Conservation (phyloP, 2,113 vertebrate species). For the Lagopus muta region DNA sequence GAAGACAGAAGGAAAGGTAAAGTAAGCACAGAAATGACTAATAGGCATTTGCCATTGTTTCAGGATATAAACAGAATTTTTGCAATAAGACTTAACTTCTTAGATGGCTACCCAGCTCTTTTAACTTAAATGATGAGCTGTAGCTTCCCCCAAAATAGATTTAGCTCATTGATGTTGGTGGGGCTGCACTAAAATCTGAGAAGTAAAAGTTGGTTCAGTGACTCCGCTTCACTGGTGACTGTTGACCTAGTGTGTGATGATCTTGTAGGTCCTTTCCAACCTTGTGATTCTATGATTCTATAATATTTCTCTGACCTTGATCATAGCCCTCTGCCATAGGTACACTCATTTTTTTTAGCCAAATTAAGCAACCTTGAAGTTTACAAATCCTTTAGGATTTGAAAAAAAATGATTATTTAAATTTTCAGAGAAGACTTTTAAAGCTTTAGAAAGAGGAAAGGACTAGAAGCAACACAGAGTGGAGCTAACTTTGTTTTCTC, state of each 20-base stretch:
- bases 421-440: not conserved
- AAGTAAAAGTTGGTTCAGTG: not conserved
- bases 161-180: not conserved
- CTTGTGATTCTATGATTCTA: no score
- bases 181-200: not conserved
- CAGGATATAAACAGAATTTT: not conserved
- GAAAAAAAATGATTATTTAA: not conserved
- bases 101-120: not conserved
- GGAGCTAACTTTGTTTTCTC: not conserved
- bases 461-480: not conserved
- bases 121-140: not conserved
- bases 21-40: not conserved
- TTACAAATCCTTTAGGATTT: not conserved
- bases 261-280: no score
- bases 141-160: not conserved
- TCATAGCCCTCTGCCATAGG: not conserved
- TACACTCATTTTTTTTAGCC: not conserved
- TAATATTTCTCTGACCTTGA: not conserved
- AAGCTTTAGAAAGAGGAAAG: not conserved
- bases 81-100: not conserved
- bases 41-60: slow-evolving; percentile 9
- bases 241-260: not conserved
- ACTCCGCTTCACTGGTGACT: not conserved
- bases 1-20: not conserved
- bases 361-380: not conserved